Evolutionary conservation across 2,888 invertebrate genomes (phyloP).

Genomic region (Ferrisia virgata): DNA sequence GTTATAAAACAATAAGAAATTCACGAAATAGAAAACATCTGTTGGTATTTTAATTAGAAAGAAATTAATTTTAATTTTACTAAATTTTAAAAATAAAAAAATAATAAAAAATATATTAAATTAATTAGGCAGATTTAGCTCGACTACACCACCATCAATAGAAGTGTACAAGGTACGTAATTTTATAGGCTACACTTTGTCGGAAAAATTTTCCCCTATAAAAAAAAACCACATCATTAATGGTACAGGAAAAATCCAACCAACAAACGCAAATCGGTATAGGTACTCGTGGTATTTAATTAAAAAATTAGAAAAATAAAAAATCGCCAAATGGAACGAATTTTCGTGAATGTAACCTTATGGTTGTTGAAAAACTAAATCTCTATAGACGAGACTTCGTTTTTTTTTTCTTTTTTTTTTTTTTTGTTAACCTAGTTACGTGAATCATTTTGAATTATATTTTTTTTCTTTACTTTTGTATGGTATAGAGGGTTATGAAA

Average conservation of each 20-base stretch:
- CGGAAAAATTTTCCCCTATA: neutral
- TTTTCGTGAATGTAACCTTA: neutral
- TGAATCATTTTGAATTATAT: neutral
- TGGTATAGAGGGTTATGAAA: neutral
- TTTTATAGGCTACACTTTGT: neutral
- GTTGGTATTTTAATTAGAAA: neutral
- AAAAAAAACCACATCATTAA: neutral
- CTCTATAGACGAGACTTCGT: neutral
- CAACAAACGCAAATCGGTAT: neutral
- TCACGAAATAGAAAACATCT: neutral
- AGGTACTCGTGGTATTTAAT: slow-evolving; percentile 6
- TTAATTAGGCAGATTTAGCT: neutral
- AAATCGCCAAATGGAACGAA: neutral
- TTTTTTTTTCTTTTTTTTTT: too few relatives aligned
- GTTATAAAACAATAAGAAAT: neutral
- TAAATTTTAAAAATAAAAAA: too few relatives aligned
- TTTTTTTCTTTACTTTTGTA: neutral
- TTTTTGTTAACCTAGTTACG: neutral
- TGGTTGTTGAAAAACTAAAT: neutral
- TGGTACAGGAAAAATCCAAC: neutral
- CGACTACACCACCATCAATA: neutral
- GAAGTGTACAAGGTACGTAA: neutral
- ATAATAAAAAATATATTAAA: neutral
- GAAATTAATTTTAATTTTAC: neutral
- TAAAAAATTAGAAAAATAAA: neutral